These are phyloP conservation scores for Aspidiotus rigidus DNA, from an alignment of 2,888 invertebrate genomes.

Conservation along the genomic window DNA sequence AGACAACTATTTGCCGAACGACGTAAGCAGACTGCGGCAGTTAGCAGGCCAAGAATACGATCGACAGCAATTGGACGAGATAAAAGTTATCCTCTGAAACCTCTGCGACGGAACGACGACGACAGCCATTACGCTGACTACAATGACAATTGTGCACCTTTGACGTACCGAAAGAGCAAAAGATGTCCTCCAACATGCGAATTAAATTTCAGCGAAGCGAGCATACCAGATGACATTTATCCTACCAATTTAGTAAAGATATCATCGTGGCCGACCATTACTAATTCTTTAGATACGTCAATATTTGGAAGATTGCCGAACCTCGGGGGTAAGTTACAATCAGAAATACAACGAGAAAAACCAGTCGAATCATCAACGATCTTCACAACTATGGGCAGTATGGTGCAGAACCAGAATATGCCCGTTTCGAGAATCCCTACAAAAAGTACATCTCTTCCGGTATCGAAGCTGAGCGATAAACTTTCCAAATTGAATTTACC, in stretches of 20 bases:
- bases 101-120: constrained; percentile 50
- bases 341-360: constrained; percentile 32
- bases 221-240: neutral
- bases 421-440: constrained; percentile 8
- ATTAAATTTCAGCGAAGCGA: neutral
- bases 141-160: neutral
- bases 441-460: constrained; percentile 19
- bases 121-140: constrained; percentile 2
- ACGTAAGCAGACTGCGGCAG: constrained; percentile 40
- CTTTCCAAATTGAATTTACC: constrained; percentile 9
- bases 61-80: constrained; percentile 45
- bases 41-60: constrained; percentile 16
- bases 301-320: constrained; percentile 43
- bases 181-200: neutral
- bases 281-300: constrained; percentile 16
- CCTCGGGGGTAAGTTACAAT: constrained; percentile 44
- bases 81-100: constrained; percentile 71
- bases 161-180: neutral
- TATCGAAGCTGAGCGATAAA: constrained; percentile 13
- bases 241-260: neutral
- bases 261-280: constrained; percentile 9
- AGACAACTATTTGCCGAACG: constrained; percentile 80
- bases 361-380: neutral
- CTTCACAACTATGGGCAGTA: constrained; percentile 5
- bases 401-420: constrained; percentile 12